A percentile compares a stretch with the other conserved stretches of the same genome.
These are phyloP conservation scores for Diceros bicornis DNA, from an alignment of 2,797 vertebrate species.

Conservation along the genomic window DNA sequence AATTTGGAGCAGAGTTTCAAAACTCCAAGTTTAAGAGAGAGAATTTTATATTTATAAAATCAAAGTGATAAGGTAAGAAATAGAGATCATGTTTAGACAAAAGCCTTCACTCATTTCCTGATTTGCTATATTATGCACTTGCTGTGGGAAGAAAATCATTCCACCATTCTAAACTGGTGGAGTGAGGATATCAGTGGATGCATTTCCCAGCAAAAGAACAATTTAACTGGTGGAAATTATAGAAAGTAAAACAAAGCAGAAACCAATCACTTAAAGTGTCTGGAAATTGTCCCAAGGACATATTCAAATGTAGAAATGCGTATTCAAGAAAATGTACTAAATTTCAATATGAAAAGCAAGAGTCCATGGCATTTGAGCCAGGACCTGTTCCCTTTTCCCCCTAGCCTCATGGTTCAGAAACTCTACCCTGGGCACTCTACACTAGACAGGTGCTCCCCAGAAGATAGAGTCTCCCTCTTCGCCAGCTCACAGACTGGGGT, in stretches of 20 bases:
- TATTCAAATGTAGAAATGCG: not conserved
- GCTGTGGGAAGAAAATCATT: not conserved
- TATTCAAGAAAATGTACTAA: not conserved
- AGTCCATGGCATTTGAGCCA: not conserved
- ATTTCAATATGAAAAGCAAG: not conserved
- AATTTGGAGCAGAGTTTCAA: not conserved
- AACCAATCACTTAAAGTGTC: not conserved
- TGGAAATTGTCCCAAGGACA: not conserved
- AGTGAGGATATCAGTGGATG: not conserved
- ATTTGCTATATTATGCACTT: not conserved
- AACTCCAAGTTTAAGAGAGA: not conserved
- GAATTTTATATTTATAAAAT: not conserved
- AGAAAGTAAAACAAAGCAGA: not conserved
- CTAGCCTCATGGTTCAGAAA: not conserved
- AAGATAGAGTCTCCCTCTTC: rapidly evolving
- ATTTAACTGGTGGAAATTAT: not conserved
- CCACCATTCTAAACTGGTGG: not conserved
- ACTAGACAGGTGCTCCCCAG: not conserved
- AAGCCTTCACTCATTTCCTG: not conserved
- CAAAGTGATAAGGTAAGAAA: not conserved
- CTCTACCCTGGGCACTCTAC: not conserved
- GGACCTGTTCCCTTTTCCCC: not conserved
- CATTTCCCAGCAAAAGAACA: not conserved
- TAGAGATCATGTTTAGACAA: not conserved
- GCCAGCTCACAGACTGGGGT: not conserved